Percentiles rank a stretch among this genome's conserved stretches.
These are phyloP conservation scores for Bagarius yarrelli DNA, from an alignment of 2,113 vertebrate species.

Conservation along the genomic window DNA sequence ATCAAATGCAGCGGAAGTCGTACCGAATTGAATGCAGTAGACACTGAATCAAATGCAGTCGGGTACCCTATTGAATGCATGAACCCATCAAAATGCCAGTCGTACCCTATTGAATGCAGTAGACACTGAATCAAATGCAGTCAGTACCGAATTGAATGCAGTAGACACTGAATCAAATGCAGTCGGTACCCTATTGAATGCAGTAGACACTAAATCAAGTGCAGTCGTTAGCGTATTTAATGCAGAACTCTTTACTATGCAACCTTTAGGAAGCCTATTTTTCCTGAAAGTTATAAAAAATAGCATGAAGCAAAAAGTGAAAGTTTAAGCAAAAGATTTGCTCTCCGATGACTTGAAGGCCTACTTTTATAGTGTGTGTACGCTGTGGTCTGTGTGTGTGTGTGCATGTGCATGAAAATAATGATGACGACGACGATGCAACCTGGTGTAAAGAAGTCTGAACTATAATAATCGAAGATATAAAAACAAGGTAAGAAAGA, in stretches of 20 bases:
- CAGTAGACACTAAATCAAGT: too few species aligned
- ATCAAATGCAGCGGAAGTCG: too few species aligned
- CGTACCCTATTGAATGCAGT: too few species aligned
- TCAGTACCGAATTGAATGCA: too few species aligned
- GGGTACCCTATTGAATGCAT: too few species aligned
- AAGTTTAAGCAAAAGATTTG: neutral
- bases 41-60: too few species aligned
- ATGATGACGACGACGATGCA: neutral
- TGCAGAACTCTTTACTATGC: neutral
- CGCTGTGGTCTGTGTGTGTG: neutral
- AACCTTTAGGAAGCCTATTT: conserved; percentile 15
- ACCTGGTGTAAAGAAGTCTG: neutral
- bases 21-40: too few species aligned
- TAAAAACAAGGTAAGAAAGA: neutral
- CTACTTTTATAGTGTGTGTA: conserved; percentile 2
- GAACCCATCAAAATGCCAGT: too few species aligned
- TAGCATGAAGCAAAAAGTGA: neutral
- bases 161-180: too few species aligned
- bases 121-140: too few species aligned
- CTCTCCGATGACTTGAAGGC: conserved; percentile 16
- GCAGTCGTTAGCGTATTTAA: too few species aligned
- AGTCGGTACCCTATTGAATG: too few species aligned
- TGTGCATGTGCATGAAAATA: neutral
- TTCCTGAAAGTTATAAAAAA: neutral
- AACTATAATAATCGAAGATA: neutral